Evolutionary conservation across 2,113 vertebrate species (phyloP), one percentile per base, ranked within the genome.

Genomic region (Microtus richardsoni): DNA sequence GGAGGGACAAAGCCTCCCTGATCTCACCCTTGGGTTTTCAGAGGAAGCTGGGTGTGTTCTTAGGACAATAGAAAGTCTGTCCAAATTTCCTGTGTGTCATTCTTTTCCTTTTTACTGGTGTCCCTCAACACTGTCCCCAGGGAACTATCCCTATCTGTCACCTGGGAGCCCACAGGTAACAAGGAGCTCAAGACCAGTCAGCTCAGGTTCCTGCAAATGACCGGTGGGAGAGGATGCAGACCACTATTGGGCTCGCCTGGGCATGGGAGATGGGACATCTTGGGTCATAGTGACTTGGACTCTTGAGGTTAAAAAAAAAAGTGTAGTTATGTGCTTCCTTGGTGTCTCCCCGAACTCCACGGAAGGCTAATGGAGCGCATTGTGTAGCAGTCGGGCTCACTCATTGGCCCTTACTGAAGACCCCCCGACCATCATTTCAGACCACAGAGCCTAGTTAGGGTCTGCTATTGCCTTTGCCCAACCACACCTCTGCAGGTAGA

Each of bases 401-500:
- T 16, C 30, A 71, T 10, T 30, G 21, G 3, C 17, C 68, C 86
- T 39, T 73, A 30, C 36, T 41, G 47, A 62, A 19, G 12, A 33
- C 33, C 49, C 49, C 10, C 5, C 17, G 86, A 6, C 28, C 30
- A 12, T 17, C 17, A 16, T n/a, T 44, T 52, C 22, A 79, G 19
- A 13, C 7, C 3, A 21, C 0, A 5, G 41, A 47, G 28, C 3
- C 10, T 3, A 4, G 13, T 3, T 44, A 1, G 77, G 54, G 41
- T 54, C 73, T 21, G 60, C 1, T 71, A 39, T 71, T 88, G 36
- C 13, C 41, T 26, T n/a, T 78, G 30, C 7, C 1, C 16, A 62
- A 5, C 30, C 30, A 12, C 17, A 60, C 28, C 54, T 41, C 87
- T 14, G 28, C 80, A 84, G 44, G 9, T 0, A 9, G 19, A 52